Conservation (phyloP, 2,888 invertebrate species). For the Amaurobius ferox region DNA sequence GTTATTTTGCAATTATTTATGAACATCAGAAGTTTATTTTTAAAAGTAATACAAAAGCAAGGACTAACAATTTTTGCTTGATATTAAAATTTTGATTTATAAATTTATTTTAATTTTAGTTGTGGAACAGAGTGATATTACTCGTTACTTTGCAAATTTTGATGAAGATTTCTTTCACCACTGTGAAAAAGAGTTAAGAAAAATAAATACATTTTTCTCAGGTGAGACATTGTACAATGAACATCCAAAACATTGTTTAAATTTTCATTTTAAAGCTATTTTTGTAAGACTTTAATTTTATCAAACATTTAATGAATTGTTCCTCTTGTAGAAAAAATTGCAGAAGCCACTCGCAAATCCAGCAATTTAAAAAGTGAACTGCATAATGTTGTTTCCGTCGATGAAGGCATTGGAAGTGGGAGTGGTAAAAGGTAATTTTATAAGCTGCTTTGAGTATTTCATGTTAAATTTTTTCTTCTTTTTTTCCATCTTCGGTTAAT, state of each 20-base stretch:
- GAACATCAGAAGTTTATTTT: too few relatives aligned
- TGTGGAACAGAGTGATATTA: constrained; percentile 90
- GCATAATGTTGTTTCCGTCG: constrained; percentile 77
- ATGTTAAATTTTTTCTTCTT: too few relatives aligned
- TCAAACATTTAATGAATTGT: neutral
- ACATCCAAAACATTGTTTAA: too few relatives aligned
- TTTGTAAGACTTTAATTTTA: neutral
- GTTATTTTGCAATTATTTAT: too few relatives aligned
- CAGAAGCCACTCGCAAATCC: constrained; percentile 96
- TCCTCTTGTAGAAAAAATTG: constrained; percentile 87
- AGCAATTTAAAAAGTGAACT: constrained; percentile 93
- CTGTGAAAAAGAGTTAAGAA: constrained; percentile 95
- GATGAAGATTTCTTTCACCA: constrained; percentile 97
- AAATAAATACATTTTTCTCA: constrained; percentile 98
- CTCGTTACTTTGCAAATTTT: constrained; percentile 92
- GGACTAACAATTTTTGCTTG: too few relatives aligned
- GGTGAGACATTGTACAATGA: too few relatives aligned
- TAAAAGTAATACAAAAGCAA: too few relatives aligned
- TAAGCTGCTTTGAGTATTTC: neutral
- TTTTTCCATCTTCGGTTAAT: too few relatives aligned
- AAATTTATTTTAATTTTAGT: too few relatives aligned
- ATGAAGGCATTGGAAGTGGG: constrained; percentile 19
- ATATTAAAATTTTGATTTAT: too few relatives aligned
- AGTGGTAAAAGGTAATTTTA: constrained; percentile 37
- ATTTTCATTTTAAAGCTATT: too few relatives aligned